Evolutionary conservation across 2,797 vertebrate genomes (phyloP).

Genomic region (Zalophus californianus): DNA sequence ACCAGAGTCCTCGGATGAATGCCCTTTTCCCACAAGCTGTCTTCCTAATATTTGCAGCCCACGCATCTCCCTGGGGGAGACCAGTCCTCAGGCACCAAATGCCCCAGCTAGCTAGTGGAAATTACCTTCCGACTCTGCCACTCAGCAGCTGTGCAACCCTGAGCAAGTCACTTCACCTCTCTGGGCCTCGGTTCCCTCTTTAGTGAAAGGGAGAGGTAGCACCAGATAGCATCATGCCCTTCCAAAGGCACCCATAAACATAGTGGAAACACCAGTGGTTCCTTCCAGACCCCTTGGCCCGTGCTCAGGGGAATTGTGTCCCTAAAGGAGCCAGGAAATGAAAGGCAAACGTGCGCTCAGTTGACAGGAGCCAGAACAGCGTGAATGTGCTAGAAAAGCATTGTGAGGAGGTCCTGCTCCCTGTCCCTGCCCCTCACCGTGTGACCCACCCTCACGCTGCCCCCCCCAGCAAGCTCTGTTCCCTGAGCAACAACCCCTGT

Average conservation of each 20-base stretch:
- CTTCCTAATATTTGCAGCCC: fast-evolving
- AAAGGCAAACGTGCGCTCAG: background rate
- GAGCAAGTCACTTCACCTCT: background rate
- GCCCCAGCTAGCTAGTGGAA: fast-evolving
- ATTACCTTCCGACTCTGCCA: background rate
- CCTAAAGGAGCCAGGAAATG: background rate
- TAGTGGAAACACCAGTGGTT: fast-evolving
- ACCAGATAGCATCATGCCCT: fast-evolving
- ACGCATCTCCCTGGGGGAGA: fast-evolving
- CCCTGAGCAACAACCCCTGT: background rate
- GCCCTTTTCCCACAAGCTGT: too few relatives aligned
- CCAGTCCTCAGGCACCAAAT: fast-evolving
- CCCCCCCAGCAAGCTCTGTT: background rate
- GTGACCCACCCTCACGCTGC: background rate
- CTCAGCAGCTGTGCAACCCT: background rate
- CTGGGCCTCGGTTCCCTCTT: background rate
- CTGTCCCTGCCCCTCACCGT: background rate
- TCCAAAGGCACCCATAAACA: background rate
- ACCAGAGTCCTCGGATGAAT: fast-evolving
- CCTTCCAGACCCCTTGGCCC: background rate
- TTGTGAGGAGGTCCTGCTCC: background rate
- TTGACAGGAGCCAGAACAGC: background rate
- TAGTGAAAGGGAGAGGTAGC: background rate
- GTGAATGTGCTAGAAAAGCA: background rate
- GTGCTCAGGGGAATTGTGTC: fast-evolving